Base-by-base conservation (phyloP, 2,797 vertebrate genomes). In the Botia kubotai region DNA sequence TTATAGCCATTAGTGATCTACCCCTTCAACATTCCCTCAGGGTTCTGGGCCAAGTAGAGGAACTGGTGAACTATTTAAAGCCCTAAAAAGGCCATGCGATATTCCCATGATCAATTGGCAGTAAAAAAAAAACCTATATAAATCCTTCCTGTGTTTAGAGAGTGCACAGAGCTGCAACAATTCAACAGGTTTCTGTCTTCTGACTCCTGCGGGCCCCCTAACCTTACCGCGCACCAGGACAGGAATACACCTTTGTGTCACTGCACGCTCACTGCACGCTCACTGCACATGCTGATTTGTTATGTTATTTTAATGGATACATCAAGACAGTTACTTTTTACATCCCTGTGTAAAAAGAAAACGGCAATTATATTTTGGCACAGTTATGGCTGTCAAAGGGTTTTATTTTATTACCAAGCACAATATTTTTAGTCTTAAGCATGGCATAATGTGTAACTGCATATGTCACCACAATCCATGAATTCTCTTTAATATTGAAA, bases 131-230 rank as follows among this genome's bases (percentile, higher is more conserved):
- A 91, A 75, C 33, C 68, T 66, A 83, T 86, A 79, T 92, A 91
- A 92, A 88, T 94, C 90, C 86, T 89, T 76, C 75, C 84, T 86
- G 83, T 93, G 89, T 93, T 93, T 93, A 93, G 87, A 91, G 83
- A 84, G 88, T 87, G 52, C 84, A 81, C 85, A 86, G 87, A 88
- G 87, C 88, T 83, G 87, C 79, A 84, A 81, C 84, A 88, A 68
- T 86, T 89, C 21, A 87, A 75, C 84, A 82, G 80, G 57, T 76
- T 79, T 75, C 58, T 67, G 67, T 80, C 12, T 5, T 29, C 43
- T 53, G 23, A 63, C 66, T 72, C 71, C 19, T 71, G 77, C 17
- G 23, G 52, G 67, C 85, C 82, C 72, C 29, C 12, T 14, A 33
- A 33, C 12, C 2, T 13, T 58, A 0, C 33, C 39, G 68, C 17